Evolutionary conservation across 2,888 invertebrate species (phyloP).

Genomic region (Sicus ferrugineus): DNA sequence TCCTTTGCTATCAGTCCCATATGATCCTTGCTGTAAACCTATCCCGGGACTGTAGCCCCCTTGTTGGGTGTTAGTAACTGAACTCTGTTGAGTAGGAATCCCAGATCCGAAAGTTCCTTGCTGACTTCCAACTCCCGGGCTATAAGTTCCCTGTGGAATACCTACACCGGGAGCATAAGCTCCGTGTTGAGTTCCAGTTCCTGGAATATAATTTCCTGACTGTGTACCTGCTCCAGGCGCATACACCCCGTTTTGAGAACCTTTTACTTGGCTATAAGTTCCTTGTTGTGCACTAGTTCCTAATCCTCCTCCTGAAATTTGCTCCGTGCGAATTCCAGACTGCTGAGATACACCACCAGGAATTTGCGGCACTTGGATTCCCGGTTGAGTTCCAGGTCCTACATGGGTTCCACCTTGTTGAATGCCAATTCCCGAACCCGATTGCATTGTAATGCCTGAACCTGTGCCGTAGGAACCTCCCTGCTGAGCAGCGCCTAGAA

Average conservation of each 20-base stretch:
- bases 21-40: slow-evolving; percentile 9
- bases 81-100: slow-evolving; percentile 21
- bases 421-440: neutral
- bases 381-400: slow-evolving; percentile 11
- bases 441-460: neutral
- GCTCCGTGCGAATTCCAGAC: neutral
- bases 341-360: neutral
- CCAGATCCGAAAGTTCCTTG: slow-evolving; percentile 27
- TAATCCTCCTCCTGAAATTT: neutral
- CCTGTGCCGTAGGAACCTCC: neutral
- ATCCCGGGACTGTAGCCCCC: neutral
- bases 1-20: slow-evolving; percentile 1
- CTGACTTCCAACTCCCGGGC: slow-evolving; percentile 27
- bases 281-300: slow-evolving; percentile 5
- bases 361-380: neutral
- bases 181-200: slow-evolving; percentile 24
- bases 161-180: slow-evolving; percentile 24
- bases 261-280: neutral
- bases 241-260: slow-evolving; percentile 27
- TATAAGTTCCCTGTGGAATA: slow-evolving; percentile 32
- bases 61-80: neutral
- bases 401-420: neutral
- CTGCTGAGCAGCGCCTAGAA: neutral
- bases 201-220: slow-evolving; percentile 23
- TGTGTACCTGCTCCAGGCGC: slow-evolving; percentile 15